A percentile compares a stretch with the other conserved stretches of the same genome.
Evolutionary conservation across 2,113 vertebrate species (phyloP).

Genomic region (Todiramphus saurophagus): DNA sequence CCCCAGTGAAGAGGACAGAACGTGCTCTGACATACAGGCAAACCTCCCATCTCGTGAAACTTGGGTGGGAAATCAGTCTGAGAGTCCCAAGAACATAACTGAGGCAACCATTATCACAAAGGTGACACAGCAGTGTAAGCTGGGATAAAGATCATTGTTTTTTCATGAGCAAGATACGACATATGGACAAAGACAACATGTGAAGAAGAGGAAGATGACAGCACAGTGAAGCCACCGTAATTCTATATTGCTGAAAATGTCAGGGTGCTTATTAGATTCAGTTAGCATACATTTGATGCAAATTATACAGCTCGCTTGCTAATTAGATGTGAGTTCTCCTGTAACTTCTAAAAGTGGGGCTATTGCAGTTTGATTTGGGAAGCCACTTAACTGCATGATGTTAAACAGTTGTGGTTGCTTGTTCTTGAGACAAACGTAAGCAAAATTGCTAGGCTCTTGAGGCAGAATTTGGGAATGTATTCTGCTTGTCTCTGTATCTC

Average conservation of each 20-base stretch:
- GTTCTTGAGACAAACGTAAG: not conserved
- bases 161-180: not conserved
- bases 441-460: not conserved
- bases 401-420: not conserved
- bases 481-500: not conserved
- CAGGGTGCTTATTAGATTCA: not conserved
- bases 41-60: not conserved
- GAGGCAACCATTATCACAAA: not conserved
- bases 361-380: not conserved
- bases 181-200: not conserved
- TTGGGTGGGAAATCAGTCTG: not conserved
- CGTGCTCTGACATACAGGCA: not conserved
- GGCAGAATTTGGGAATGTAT: not conserved
- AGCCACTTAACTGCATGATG: not conserved
- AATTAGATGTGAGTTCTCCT: not conserved
- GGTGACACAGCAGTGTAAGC: not conserved
- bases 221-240: not conserved
- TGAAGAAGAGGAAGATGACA: no score
- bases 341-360: not conserved
- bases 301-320: conserved; percentile 14
- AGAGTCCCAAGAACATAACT: not conserved
- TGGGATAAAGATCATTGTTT: not conserved
- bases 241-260: not conserved
- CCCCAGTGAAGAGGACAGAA: not conserved
- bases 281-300: not conserved